A percentile compares a stretch with the other conserved stretches of the same genome.
These are phyloP conservation scores for Takifugu ocellatus DNA, from an alignment of 2,797 vertebrate genomes.

Conservation along the genomic window DNA sequence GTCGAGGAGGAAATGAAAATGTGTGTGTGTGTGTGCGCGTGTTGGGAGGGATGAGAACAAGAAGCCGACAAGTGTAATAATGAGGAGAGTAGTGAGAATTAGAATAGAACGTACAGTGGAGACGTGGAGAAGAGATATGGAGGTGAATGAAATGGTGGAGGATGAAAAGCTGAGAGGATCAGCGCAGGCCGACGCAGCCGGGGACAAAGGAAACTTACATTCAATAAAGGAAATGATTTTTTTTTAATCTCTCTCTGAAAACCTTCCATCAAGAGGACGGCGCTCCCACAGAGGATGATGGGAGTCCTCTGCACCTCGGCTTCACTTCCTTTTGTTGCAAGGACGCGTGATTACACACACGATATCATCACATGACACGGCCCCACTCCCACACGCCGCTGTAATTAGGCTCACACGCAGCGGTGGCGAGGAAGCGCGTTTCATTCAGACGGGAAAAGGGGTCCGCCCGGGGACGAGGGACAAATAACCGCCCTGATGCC, in stretches of 20 bases:
- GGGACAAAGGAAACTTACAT: background rate
- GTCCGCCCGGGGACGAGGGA: no score
- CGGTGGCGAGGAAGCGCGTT: slow-evolving; percentile 2
- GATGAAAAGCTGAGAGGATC: slow-evolving; percentile 27
- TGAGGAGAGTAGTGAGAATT: slow-evolving; percentile 18
- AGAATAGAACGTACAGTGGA: slow-evolving; percentile 11
- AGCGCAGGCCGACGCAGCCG: slow-evolving; percentile 5
- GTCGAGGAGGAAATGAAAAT: slow-evolving; percentile 1
- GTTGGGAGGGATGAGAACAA: background rate
- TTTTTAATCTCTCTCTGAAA: slow-evolving; percentile 17
- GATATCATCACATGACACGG: slow-evolving; percentile 36
- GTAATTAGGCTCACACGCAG: slow-evolving; percentile 35
- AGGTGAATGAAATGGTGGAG: slow-evolving; percentile 15
- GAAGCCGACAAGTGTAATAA: slow-evolving; percentile 9
- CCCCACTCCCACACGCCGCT: slow-evolving; percentile 40
- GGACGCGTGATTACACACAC: slow-evolving; percentile 28
- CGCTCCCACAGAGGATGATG: slow-evolving; percentile 13
- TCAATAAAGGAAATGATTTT: slow-evolving; percentile 18
- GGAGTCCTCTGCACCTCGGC: slow-evolving; percentile 19
- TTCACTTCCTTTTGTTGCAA: slow-evolving; percentile 8
- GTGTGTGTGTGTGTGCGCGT: background rate
- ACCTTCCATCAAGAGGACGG: slow-evolving; percentile 6
- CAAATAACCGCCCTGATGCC: no score
- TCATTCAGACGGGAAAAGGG: slow-evolving; percentile 18
- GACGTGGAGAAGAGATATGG: background rate